A percentile compares a stretch with the other conserved stretches of the same genome.
Conservation (phyloP, 2,797 vertebrate species). For the Girardinus metallicus region DNA sequence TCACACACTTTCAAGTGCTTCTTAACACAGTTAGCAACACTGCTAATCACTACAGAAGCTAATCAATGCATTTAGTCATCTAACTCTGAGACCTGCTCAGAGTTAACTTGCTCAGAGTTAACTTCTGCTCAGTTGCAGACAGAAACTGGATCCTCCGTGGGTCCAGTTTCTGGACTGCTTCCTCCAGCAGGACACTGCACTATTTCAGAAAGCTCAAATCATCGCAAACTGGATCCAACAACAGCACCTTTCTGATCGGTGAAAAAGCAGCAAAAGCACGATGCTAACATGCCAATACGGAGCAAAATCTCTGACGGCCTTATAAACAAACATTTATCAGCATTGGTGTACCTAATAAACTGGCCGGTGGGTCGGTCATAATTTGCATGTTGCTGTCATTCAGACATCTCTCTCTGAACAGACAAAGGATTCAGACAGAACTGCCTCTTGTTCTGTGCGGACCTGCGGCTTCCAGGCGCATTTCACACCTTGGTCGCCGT, state of each 20-base stretch:
- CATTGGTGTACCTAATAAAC: neutral
- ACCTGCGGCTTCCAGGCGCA: slow-evolving; percentile 43
- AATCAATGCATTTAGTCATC: no score
- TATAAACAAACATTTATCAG: neutral
- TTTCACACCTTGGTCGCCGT: slow-evolving; percentile 65
- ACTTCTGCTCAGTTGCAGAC: no score
- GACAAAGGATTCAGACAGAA: slow-evolving; percentile 63
- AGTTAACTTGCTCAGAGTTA: no score
- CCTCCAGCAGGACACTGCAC: neutral
- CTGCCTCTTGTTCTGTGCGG: slow-evolving; percentile 49
- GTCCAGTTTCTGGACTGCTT: neutral
- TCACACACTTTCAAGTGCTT: no score
- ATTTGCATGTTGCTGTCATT: slow-evolving; percentile 46
- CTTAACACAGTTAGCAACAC: no score
- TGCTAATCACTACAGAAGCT: no score
- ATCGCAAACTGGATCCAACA: neutral
- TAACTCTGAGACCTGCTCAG: no score
- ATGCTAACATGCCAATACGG: neutral
- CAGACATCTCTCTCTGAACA: slow-evolving; percentile 41
- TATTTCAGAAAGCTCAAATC: neutral
- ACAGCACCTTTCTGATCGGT: neutral
- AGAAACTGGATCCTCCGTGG: no score
- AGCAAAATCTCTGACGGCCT: neutral
- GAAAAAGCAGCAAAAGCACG: neutral
- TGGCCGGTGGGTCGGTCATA: slow-evolving; percentile 43